Evolutionary conservation across 2,888 invertebrate species (phyloP).

Genomic region (Troides oblongomaculatus): DNA sequence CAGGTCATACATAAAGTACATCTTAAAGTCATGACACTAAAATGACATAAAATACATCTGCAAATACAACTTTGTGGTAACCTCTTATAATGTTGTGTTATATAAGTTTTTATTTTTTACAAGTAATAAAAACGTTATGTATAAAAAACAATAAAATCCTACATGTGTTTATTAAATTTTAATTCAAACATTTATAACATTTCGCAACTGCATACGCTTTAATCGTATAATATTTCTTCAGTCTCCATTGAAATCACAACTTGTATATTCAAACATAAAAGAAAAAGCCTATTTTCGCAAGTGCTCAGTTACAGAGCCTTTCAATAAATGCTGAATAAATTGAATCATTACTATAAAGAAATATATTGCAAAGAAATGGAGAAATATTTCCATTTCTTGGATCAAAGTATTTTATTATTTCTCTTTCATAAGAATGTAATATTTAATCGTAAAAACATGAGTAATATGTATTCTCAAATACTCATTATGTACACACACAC

Average conservation of each 20-base stretch:
- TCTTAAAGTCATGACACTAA: not conserved
- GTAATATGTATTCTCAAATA: no score
- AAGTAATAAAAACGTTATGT: not conserved
- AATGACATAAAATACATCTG: no score
- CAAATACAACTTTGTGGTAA: no score
- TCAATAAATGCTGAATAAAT: conserved; percentile 22
- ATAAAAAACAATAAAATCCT: not conserved
- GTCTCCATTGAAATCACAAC: conserved; percentile 8
- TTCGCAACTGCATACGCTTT: not conserved
- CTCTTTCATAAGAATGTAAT: no score
- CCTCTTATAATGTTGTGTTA: no score
- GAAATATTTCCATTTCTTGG: not conserved
- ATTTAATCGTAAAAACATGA: no score
- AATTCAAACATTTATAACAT: not conserved
- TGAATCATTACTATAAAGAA: conserved; percentile 17
- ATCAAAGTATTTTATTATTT: not conserved
- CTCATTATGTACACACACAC: no score
- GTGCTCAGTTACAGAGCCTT: conserved; percentile 19
- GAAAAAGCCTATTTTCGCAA: conserved; percentile 20
- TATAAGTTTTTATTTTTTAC: no score
- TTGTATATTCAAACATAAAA: conserved; percentile 23
- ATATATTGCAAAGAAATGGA: conserved; percentile 5
- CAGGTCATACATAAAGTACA: not conserved
- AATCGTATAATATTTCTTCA: conserved; percentile 14
- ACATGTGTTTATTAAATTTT: not conserved